A percentile compares a stretch with the other conserved stretches of the same genome.
These are phyloP conservation scores for Formicarius rufipectus DNA, from an alignment of 2,113 vertebrate species.

Conservation along the genomic window DNA sequence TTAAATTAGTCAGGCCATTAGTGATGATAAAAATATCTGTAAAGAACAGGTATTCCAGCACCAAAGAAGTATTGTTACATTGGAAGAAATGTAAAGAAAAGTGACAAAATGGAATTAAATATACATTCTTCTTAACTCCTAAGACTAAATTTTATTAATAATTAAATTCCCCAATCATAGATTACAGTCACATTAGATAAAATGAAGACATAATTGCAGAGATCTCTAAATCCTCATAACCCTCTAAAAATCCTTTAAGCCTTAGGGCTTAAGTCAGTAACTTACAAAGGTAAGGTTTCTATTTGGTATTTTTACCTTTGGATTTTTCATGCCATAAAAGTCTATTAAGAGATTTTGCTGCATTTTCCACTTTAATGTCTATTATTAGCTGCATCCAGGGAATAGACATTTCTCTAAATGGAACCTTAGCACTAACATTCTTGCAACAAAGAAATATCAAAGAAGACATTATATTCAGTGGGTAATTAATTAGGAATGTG, in stretches of 20 bases:
- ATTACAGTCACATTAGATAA: neutral
- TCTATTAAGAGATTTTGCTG: neutral
- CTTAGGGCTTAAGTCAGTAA: neutral
- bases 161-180: neutral
- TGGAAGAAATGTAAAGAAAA: neutral
- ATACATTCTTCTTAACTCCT: neutral
- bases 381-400: neutral
- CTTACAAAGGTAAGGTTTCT: neutral
- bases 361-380: neutral
- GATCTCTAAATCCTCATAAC: neutral
- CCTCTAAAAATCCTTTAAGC: neutral
- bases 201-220: neutral
- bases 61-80: neutral
- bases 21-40: neutral
- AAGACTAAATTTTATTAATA: neutral
- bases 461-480: neutral
- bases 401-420: neutral
- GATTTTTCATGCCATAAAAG: neutral
- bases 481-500: neutral
- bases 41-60: neutral
- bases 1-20: neutral
- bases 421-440: neutral
- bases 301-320: neutral
- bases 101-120: neutral
- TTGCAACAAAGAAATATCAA: neutral